These are phyloP conservation scores for Polyergus mexicanus DNA, from an alignment of 1,140 invertebrate species.

Conservation along the genomic window DNA sequence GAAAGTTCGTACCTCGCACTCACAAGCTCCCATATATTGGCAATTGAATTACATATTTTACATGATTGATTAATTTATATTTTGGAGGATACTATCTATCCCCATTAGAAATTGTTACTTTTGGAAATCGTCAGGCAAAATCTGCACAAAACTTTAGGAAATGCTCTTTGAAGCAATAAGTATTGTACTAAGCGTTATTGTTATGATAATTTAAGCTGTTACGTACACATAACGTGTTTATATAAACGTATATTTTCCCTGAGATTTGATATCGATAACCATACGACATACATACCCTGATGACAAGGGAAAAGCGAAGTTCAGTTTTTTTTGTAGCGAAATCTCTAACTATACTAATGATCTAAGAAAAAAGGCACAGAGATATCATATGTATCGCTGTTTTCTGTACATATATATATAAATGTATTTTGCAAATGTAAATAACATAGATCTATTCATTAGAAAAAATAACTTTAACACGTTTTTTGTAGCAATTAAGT, in stretches of 20 bases:
- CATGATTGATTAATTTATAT: slow-evolving; percentile 23
- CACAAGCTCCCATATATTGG: slow-evolving; percentile 34
- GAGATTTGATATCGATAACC: slow-evolving; percentile 59
- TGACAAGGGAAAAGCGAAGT: slow-evolving; percentile 1
- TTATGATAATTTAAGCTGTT: slow-evolving; percentile 67
- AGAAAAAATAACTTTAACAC: slow-evolving; percentile 58
- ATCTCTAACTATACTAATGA: slow-evolving; percentile 2
- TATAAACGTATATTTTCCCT: slow-evolving; percentile 65
- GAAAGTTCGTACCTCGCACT: slow-evolving; percentile 40
- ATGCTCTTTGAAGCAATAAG: slow-evolving; percentile 76
- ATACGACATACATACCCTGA: slow-evolving; percentile 40
- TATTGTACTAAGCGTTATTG: slow-evolving; percentile 70
- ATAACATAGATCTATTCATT: slow-evolving; percentile 71
- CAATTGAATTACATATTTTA: slow-evolving; percentile 63
- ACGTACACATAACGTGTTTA: slow-evolving; percentile 42
- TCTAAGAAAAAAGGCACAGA: slow-evolving; percentile 18
- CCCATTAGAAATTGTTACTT: background rate
- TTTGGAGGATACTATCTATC: background rate
- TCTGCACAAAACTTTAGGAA: slow-evolving; percentile 62
- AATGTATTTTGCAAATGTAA: slow-evolving; percentile 77
- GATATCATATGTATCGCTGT: slow-evolving; percentile 67
- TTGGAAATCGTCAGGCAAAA: slow-evolving; percentile 22
- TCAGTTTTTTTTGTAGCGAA: slow-evolving; percentile 7
- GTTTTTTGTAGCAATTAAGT: slow-evolving; percentile 62
- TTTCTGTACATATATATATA: slow-evolving; percentile 75